phyloP scores from a whole-genome alignment of 2,113 vertebrate genomes.

The Mastomys natalensis region DNA sequence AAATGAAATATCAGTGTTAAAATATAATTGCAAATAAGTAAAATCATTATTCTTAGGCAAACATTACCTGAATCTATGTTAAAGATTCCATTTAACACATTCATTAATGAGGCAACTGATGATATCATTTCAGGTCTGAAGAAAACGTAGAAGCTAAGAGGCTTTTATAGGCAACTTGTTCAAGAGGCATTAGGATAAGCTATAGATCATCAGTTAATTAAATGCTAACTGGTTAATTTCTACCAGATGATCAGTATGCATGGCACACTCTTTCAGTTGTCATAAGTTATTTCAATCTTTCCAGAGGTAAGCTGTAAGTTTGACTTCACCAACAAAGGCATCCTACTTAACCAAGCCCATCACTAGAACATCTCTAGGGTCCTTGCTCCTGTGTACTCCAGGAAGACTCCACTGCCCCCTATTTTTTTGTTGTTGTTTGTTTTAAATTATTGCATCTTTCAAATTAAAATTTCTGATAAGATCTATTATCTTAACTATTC shows the following conservation, averaged over 20 bases:
- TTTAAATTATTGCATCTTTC: neutral
- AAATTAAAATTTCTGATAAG: neutral
- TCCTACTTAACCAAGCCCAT: neutral
- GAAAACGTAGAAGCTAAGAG: neutral
- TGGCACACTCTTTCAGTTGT: neutral
- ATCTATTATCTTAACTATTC: neutral
- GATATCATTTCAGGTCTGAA: neutral
- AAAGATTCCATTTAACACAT: neutral
- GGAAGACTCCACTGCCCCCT: neutral
- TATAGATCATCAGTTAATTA: neutral
- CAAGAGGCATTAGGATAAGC: neutral
- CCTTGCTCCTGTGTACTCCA: neutral
- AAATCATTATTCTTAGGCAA: neutral
- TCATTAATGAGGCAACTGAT: neutral
- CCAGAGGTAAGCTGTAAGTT: neutral
- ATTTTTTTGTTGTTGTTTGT: neutral
- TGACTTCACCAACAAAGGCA: neutral
- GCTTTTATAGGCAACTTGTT: neutral
- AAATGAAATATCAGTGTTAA: neutral
- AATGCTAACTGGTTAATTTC: slow-evolving; percentile 20
- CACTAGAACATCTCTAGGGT: no score
- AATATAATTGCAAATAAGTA: neutral
- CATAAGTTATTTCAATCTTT: slow-evolving; percentile 11
- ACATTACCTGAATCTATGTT: neutral
- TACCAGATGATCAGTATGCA: neutral